A percentile compares a stretch with the other conserved stretches of the same genome.
phyloP scores from a whole-genome alignment of 2,888 invertebrate species.

The Euzophera pinguis region DNA sequence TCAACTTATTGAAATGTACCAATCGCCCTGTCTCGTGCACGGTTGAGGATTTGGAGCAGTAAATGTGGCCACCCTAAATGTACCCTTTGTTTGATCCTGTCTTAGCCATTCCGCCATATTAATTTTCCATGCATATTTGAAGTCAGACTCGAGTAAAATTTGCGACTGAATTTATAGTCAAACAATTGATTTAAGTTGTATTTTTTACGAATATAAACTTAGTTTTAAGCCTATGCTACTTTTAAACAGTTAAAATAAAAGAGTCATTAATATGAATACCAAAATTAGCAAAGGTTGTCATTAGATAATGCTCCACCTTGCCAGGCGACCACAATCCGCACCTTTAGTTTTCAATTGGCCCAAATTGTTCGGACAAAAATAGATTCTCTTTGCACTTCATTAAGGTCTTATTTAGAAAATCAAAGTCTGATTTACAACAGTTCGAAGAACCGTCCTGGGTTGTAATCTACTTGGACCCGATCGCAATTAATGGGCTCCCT shows the following conservation, averaged over 20 bases:
- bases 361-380: conserved; percentile 28
- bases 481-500: conserved; percentile 70
- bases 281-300: conserved; percentile 56
- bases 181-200: too few relatives aligned
- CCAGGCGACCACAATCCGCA: conserved; percentile 45
- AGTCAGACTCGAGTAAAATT: too few relatives aligned
- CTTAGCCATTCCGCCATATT: too few relatives aligned
- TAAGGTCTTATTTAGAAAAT: conserved; percentile 37
- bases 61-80: too few relatives aligned
- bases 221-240: too few relatives aligned
- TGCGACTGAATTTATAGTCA: too few relatives aligned
- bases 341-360: conserved; percentile 56
- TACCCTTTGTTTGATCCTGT: too few relatives aligned
- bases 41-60: too few relatives aligned
- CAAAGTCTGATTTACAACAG: conserved; percentile 51
- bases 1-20: too few relatives aligned
- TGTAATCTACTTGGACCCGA: conserved; percentile 68
- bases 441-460: conserved; percentile 55
- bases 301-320: conserved; percentile 57
- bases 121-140: too few relatives aligned
- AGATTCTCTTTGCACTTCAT: conserved; percentile 29
- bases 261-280: conserved; percentile 16
- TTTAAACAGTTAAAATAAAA: not conserved
- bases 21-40: too few relatives aligned
- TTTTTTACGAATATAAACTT: too few relatives aligned